A percentile compares a stretch with the other conserved stretches of the same genome.
Evolutionary conservation across 2,888 invertebrate genomes (phyloP).

Genomic region (Orthosia gothica): DNA sequence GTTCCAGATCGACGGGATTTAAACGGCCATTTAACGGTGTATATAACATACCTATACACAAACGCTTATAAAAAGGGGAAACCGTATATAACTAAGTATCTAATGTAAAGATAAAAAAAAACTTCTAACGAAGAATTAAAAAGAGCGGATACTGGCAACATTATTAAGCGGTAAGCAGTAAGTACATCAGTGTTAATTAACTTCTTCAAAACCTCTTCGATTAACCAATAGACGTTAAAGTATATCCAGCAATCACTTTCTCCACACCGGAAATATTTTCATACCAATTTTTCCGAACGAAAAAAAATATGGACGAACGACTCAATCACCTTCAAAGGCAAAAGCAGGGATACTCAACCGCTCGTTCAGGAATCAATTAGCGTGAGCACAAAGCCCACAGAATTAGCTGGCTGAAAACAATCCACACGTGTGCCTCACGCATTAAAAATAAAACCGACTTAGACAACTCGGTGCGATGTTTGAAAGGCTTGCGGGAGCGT

Average conservation of each 20-base stretch:
- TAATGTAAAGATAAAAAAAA: neutral
- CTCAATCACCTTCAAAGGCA: constrained; percentile 81
- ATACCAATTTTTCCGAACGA: constrained; percentile 31
- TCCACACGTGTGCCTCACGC: constrained; percentile 80
- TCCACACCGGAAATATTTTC: constrained; percentile 48
- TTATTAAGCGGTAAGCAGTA: too few relatives aligned
- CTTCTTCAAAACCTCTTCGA: constrained; percentile 27
- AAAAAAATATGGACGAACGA: constrained; percentile 63
- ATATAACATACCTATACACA: too few relatives aligned
- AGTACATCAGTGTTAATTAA: constrained; percentile 8
- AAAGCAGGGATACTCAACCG: constrained; percentile 75
- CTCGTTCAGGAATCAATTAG: constrained; percentile 87
- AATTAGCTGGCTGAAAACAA: constrained; percentile 79
- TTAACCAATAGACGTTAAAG: constrained; percentile 37
- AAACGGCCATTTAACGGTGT: too few relatives aligned
- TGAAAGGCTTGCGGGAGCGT: constrained; percentile 75
- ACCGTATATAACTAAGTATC: neutral
- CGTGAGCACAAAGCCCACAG: constrained; percentile 82
- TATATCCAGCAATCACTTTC: constrained; percentile 43
- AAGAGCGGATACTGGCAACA: neutral
- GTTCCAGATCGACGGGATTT: too few relatives aligned
- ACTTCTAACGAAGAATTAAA: neutral
- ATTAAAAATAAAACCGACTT: constrained; percentile 85
- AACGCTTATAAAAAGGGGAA: too few relatives aligned
- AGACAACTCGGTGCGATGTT: constrained; percentile 80